A percentile compares a stretch with the other conserved stretches of the same genome.
phyloP scores from a whole-genome alignment of 2,797 vertebrate species.

The Pangasius krempfi region DNA sequence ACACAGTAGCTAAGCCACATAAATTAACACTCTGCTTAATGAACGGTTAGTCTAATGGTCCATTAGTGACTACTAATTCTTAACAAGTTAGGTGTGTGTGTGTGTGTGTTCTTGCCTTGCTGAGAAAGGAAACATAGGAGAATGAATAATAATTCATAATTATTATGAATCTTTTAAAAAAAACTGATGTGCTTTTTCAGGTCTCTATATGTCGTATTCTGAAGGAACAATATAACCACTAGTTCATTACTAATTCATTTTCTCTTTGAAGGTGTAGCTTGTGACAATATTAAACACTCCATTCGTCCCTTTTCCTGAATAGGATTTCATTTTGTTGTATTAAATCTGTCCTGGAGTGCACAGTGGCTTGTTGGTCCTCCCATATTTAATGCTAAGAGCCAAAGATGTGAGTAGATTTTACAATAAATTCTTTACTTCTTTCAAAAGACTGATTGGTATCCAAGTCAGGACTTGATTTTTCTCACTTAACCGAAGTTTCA shows the following conservation, averaged over 20 bases:
- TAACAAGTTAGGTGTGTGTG: slow-evolving; percentile 23
- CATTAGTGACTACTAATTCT: slow-evolving; percentile 24
- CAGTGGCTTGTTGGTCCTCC: background rate
- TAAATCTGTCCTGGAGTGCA: background rate
- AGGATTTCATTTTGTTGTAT: background rate
- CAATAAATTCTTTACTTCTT: background rate
- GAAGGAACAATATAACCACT: background rate
- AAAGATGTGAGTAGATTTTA: slow-evolving; percentile 2
- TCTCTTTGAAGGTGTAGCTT: background rate
- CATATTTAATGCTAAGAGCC: background rate
- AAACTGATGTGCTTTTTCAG: background rate
- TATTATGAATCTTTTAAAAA: background rate
- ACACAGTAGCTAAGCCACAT: background rate
- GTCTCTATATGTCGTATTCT: background rate
- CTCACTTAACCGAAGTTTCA: slow-evolving; percentile 31
- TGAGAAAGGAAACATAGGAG: background rate
- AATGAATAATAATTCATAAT: background rate
- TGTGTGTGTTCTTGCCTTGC: background rate
- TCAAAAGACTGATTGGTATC: slow-evolving; percentile 23
- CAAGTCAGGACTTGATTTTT: slow-evolving; percentile 28
- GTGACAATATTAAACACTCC: background rate
- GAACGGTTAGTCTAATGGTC: slow-evolving; percentile 8
- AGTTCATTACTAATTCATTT: background rate
- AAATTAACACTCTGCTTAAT: background rate
- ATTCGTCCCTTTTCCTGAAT: background rate